These are phyloP conservation scores for Anomalospiza imberbis DNA, from an alignment of 2,797 vertebrate genomes.

Conservation along the genomic window DNA sequence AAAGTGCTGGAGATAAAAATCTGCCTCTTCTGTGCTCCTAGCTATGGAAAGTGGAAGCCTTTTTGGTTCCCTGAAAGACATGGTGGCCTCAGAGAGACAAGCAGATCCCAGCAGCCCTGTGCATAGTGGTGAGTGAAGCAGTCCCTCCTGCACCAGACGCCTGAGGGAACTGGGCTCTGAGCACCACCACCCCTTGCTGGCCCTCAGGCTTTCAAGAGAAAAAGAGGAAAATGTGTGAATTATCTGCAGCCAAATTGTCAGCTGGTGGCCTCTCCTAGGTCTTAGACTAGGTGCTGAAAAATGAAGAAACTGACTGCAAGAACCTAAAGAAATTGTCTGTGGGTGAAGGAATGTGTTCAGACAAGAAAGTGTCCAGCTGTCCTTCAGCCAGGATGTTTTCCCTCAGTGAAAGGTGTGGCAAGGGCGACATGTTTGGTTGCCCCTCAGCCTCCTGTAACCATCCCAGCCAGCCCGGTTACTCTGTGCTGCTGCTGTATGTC, in stretches of 20 bases:
- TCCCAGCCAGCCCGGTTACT: not conserved
- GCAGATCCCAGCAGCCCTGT: not conserved
- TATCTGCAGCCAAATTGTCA: not conserved
- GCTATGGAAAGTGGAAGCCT: not conserved
- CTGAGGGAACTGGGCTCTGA: not conserved
- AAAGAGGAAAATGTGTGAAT: not conserved
- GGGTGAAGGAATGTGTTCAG: not conserved
- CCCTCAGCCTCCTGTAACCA: not conserved
- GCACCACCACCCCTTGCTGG: not conserved
- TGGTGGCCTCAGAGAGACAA: not conserved
- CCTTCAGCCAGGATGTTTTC: not conserved
- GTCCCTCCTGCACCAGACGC: not conserved
- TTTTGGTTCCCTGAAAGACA: not conserved
- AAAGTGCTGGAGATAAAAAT: not conserved
- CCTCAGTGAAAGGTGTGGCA: not conserved
- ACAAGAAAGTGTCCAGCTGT: not conserved
- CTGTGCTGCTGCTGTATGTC: not conserved
- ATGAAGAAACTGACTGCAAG: not conserved
- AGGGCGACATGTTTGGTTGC: not conserved
- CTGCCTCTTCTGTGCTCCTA: not conserved
- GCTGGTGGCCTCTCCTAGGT: rapidly evolving
- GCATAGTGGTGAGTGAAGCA: rapidly evolving
- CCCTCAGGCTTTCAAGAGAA: not conserved
- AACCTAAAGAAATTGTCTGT: not conserved
- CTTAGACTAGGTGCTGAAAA: not conserved